These are phyloP conservation scores for Dolichopus griseipennis DNA, from an alignment of 2,888 invertebrate genomes.

Conservation along the genomic window DNA sequence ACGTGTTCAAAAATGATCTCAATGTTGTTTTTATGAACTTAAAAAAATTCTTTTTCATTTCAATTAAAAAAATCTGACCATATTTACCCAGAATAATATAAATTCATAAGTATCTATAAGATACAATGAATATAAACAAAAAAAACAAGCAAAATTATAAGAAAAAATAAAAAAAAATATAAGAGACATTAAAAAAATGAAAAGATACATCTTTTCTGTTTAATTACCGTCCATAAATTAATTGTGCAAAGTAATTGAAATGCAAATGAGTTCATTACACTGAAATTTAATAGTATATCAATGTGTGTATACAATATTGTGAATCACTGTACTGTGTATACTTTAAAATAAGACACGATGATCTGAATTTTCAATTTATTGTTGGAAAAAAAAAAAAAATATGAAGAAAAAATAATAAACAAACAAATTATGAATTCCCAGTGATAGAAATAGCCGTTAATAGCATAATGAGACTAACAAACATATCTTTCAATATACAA, in stretches of 20 bases:
- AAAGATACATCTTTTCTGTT: slow-evolving; percentile 8
- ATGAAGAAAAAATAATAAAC: no score
- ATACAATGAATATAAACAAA: background rate
- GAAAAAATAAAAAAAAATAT: background rate
- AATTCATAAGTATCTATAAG: background rate
- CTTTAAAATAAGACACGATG: no score
- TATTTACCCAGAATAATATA: background rate
- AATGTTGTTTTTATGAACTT: background rate
- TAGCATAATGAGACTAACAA: no score
- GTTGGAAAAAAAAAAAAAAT: no score
- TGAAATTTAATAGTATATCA: background rate
- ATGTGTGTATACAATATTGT: background rate
- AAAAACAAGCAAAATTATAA: background rate
- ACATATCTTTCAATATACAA: no score
- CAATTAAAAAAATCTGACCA: background rate
- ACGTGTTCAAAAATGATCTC: no score
- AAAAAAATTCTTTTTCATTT: background rate
- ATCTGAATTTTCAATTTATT: no score
- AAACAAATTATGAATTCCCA: no score
- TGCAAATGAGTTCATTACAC: slow-evolving; percentile 11
- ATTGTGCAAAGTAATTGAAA: slow-evolving; percentile 9
- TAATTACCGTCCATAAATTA: slow-evolving; percentile 8
- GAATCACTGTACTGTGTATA: no score
- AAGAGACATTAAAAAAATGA: background rate
- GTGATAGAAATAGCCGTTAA: no score